These are phyloP conservation scores for Bilobella aurantiaca DNA, from an alignment of 1,140 invertebrate species.

Conservation along the genomic window DNA sequence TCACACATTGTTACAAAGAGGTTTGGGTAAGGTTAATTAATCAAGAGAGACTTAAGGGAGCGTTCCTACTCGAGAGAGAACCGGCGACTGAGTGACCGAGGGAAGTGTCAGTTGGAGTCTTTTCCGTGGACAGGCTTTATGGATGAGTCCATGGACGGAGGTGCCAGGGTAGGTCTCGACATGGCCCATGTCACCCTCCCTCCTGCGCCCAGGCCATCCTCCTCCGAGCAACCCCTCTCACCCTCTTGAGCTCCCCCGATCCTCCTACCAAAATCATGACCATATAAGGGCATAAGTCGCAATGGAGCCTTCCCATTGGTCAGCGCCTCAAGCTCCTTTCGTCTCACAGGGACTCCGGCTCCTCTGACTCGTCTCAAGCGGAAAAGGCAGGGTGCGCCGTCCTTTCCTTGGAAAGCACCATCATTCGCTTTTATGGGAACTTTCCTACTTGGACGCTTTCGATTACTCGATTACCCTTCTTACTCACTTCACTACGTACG, in stretches of 20 bases:
- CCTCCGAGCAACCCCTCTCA: not conserved
- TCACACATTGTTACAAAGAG: slow-evolving; percentile 56
- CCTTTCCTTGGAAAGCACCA: no score
- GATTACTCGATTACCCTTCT: no score
- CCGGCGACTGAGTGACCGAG: slow-evolving; percentile 4
- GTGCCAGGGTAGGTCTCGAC: not conserved
- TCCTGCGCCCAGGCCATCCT: not conserved
- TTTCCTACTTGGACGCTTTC: no score
- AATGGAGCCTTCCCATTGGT: not conserved
- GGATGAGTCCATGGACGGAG: not conserved
- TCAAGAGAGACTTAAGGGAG: not conserved
- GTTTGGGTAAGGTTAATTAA: not conserved
- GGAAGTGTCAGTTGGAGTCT: slow-evolving; percentile 1
- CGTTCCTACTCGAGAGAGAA: not conserved
- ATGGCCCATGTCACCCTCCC: no score
- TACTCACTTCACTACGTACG: no score
- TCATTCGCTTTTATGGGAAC: no score
- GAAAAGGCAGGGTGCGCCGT: no score
- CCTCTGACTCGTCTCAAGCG: not conserved
- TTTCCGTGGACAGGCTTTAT: not conserved
- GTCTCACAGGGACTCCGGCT: slow-evolving; percentile 20
- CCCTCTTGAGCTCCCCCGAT: not conserved
- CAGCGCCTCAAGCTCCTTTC: not conserved
- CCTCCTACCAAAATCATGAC: not conserved
- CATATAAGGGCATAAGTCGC: slow-evolving; percentile 4